Evolutionary conservation across 2,113 vertebrate species (phyloP).

Genomic region (Tyrannus savana): DNA sequence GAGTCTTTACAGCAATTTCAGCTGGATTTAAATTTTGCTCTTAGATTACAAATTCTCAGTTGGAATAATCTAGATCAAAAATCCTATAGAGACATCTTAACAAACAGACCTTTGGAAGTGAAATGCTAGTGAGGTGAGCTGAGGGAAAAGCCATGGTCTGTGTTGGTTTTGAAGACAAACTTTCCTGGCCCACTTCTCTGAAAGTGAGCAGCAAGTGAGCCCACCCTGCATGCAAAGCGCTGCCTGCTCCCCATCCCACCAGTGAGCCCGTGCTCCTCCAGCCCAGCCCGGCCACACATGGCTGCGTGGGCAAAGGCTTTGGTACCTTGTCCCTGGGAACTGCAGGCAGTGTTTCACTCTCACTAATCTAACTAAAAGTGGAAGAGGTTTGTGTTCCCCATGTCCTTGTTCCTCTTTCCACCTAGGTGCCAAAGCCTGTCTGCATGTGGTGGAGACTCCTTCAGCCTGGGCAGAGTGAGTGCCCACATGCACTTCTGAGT

Average conservation of each 20-base stretch:
- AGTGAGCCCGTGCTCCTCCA: fast-evolving
- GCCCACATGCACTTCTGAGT: fast-evolving
- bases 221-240: fast-evolving
- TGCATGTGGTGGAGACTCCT: fast-evolving
- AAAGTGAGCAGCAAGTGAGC: fast-evolving
- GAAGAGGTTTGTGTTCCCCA: neutral
- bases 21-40: neutral
- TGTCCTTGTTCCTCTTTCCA: neutral
- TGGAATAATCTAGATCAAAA: neutral
- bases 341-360: neutral
- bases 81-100: neutral
- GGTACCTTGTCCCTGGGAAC: neutral
- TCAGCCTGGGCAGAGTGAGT: neutral
- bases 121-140: neutral
- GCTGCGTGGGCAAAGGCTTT: neutral
- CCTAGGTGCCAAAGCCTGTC: neutral
- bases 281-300: fast-evolving
- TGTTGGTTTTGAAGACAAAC: neutral
- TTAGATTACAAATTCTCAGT: neutral
- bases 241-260: neutral
- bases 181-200: neutral
- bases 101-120: neutral
- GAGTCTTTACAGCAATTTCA: neutral
- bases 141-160: neutral
- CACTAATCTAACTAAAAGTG: neutral